Evolutionary conservation across 1,140 invertebrate genomes (phyloP).

Genomic region (Polyergus mexicanus): DNA sequence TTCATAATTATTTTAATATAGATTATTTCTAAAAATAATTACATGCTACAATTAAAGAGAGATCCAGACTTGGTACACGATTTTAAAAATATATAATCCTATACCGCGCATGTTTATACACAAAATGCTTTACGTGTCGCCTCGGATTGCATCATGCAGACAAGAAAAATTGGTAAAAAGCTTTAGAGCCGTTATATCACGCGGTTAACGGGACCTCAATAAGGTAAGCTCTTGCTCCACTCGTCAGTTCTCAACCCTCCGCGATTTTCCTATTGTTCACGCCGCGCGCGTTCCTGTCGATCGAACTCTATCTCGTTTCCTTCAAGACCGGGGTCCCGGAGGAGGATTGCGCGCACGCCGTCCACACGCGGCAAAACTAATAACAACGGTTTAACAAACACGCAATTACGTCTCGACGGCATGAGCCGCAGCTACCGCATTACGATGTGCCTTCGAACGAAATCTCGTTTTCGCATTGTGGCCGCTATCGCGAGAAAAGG

Average conservation of each 20-base stretch:
- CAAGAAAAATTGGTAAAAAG: slow-evolving; percentile 68
- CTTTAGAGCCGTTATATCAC: slow-evolving; percentile 42
- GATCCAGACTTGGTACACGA: too few relatives aligned
- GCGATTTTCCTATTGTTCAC: slow-evolving; percentile 68
- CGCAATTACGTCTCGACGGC: slow-evolving; percentile 79
- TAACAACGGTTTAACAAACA: slow-evolving; percentile 82
- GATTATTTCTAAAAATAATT: not conserved
- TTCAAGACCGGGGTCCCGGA: slow-evolving; percentile 20
- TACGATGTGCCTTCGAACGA: slow-evolving; percentile 67
- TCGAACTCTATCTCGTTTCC: slow-evolving; percentile 37
- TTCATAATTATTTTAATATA: not conserved
- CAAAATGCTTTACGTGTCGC: not conserved
- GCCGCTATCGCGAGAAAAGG: slow-evolving; percentile 56
- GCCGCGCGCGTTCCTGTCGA: slow-evolving; percentile 33
- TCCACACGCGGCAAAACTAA: slow-evolving; percentile 79
- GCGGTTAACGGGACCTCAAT: slow-evolving; percentile 51
- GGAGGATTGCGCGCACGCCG: slow-evolving; percentile 72
- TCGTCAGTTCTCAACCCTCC: slow-evolving; percentile 65
- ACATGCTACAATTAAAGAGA: not conserved
- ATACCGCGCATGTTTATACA: not conserved
- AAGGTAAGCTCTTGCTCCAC: slow-evolving; percentile 58
- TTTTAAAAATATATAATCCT: slow-evolving; percentile 5
- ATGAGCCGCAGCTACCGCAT: slow-evolving; percentile 80
- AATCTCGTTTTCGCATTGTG: slow-evolving; percentile 69
- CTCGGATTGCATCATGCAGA: not conserved